phyloP scores from a whole-genome alignment of 2,113 vertebrate genomes.

The Psephotus haematonotus region DNA sequence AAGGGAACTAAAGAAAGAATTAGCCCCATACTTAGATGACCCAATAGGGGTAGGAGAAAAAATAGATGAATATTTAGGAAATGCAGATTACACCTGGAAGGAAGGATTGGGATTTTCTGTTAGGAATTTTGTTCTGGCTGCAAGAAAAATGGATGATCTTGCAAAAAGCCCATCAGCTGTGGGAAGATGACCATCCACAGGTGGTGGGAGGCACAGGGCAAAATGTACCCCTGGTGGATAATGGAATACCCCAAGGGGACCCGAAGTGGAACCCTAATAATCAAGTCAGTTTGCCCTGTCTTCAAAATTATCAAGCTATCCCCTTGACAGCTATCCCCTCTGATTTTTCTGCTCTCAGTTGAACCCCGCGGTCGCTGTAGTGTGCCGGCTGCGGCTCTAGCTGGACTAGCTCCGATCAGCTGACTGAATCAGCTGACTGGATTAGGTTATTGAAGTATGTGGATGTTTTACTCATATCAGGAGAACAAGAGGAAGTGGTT shows the following conservation, averaged over 20 bases:
- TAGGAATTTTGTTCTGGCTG: background rate
- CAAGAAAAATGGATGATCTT: background rate
- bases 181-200: background rate
- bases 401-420: too few species aligned
- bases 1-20: background rate
- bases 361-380: too few species aligned
- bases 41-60: background rate
- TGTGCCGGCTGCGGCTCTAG: too few species aligned
- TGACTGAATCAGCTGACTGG: too few species aligned
- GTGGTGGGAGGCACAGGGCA: background rate
- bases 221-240: background rate
- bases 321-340: too few species aligned
- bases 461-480: too few species aligned
- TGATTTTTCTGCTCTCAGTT: too few species aligned
- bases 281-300: background rate
- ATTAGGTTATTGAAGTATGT: background rate
- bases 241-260: background rate
- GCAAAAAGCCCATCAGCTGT: background rate
- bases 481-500: too few species aligned
- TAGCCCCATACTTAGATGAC: background rate
- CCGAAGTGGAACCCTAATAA: background rate
- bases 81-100: background rate
- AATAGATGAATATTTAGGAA: background rate
- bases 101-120: background rate
- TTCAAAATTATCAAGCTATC: background rate